phyloP scores from a whole-genome alignment of 2,113 vertebrate species.

The Sinocyclocheilus grahami region DNA sequence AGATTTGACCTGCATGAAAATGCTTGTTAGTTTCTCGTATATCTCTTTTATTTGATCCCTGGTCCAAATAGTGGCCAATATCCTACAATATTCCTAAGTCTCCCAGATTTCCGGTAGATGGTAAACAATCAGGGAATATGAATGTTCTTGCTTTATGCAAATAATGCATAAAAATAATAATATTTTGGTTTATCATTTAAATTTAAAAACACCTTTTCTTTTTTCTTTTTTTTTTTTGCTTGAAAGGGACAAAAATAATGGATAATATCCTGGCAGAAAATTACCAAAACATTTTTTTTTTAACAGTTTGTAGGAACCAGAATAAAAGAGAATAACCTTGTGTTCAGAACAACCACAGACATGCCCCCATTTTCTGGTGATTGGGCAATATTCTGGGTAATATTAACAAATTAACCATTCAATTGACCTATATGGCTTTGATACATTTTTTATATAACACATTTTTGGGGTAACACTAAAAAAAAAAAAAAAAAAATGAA shows the following conservation, averaged over 20 bases:
- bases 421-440: neutral
- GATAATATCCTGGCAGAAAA: no score
- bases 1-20: no score
- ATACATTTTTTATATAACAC: neutral
- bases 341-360: neutral
- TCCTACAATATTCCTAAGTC: neutral
- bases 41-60: neutral
- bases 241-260: no score
- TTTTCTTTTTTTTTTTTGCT: neutral
- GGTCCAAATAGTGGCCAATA: neutral
- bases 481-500: neutral
- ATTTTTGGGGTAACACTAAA: neutral
- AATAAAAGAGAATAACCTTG: neutral
- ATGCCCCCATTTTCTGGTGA: neutral
- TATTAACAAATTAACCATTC: neutral
- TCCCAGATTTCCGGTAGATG: neutral
- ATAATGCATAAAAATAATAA: neutral
- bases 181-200: neutral
- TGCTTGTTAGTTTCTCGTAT: neutral
- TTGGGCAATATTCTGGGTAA: conserved; percentile 18
- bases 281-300: no score
- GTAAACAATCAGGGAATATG: neutral
- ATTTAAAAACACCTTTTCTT: neutral
- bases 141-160: neutral
- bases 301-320: neutral